phyloP scores from a whole-genome alignment of 2,888 invertebrate genomes.

The Apamea anceps region DNA sequence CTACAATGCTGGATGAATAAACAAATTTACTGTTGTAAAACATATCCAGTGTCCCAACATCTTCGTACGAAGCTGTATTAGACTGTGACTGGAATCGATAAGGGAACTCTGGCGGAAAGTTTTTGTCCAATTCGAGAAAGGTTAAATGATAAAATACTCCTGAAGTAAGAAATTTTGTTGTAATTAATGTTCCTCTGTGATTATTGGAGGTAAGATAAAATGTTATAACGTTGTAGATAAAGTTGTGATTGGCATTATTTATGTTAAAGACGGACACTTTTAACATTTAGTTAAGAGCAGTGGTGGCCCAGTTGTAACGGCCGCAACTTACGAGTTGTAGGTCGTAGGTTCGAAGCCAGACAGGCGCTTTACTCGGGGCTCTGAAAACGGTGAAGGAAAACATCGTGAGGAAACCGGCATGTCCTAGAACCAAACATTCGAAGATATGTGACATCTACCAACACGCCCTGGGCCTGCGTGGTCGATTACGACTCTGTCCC shows the following conservation, averaged over 20 bases:
- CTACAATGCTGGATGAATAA: no score
- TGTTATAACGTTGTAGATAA: slow-evolving; percentile 44
- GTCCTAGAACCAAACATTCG: no score
- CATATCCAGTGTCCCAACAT: slow-evolving; percentile 24
- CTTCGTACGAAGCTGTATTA: slow-evolving; percentile 50
- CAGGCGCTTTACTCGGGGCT: background rate
- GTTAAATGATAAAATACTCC: slow-evolving; percentile 84
- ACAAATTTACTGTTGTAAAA: background rate
- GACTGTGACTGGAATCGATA: slow-evolving; percentile 83
- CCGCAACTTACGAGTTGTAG: background rate
- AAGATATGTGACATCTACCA: no score
- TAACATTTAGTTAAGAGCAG: no score
- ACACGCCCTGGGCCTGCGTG: no score
- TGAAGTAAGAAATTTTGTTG: slow-evolving; percentile 66
- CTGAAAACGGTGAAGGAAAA: no score
- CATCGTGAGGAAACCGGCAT: no score
- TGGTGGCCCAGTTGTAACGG: no score
- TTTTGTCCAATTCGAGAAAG: slow-evolving; percentile 81
- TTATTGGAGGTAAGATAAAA: slow-evolving; percentile 63
- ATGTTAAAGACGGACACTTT: background rate
- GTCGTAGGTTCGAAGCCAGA: background rate
- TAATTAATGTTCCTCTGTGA: slow-evolving; percentile 69
- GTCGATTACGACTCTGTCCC: no score
- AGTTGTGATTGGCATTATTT: slow-evolving; percentile 38
- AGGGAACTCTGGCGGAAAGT: slow-evolving; percentile 78